These are phyloP conservation scores for Dallia pectoralis DNA, from an alignment of 2,797 vertebrate genomes.

Conservation along the genomic window DNA sequence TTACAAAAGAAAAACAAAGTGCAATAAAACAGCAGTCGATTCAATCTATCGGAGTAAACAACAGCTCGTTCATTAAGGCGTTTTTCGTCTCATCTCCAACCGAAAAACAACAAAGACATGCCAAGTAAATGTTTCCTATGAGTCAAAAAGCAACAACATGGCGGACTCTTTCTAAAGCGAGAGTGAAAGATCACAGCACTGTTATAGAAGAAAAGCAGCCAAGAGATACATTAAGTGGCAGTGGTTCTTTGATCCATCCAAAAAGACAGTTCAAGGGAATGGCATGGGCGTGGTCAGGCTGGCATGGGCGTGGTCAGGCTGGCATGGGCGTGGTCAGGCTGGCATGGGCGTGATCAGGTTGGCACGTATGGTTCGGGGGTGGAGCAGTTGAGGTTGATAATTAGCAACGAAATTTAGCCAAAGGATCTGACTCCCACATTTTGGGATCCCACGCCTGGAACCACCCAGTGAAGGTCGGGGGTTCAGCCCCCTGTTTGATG, in stretches of 20 bases:
- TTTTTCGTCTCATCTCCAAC: neutral
- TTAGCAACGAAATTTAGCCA: conserved; percentile 60
- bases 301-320: conserved; percentile 16
- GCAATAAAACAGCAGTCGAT: neutral
- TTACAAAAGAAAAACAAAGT: neutral
- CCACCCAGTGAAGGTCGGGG: conserved; percentile 78
- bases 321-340: conserved; percentile 16
- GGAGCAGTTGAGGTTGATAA: conserved; percentile 53
- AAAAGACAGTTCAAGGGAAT: conserved; percentile 25
- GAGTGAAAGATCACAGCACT: conserved; percentile 19
- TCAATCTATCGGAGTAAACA: neutral
- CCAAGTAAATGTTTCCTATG: neutral
- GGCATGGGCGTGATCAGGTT: conserved; percentile 19
- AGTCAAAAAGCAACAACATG: neutral
- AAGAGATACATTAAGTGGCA: conserved; percentile 30
- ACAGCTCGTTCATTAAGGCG: no score
- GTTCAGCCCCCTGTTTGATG: conserved; percentile 77
- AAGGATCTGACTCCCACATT: conserved; percentile 74
- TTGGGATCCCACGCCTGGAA: conserved; percentile 80
- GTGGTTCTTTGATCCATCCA: conserved; percentile 54
- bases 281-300: neutral
- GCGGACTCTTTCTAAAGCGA: neutral
- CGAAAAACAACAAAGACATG: neutral
- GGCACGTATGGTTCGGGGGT: neutral
- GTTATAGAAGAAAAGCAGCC: conserved; percentile 20